Conservation (phyloP, 2,113 vertebrate genomes). For the Carassius auratus region DNA sequence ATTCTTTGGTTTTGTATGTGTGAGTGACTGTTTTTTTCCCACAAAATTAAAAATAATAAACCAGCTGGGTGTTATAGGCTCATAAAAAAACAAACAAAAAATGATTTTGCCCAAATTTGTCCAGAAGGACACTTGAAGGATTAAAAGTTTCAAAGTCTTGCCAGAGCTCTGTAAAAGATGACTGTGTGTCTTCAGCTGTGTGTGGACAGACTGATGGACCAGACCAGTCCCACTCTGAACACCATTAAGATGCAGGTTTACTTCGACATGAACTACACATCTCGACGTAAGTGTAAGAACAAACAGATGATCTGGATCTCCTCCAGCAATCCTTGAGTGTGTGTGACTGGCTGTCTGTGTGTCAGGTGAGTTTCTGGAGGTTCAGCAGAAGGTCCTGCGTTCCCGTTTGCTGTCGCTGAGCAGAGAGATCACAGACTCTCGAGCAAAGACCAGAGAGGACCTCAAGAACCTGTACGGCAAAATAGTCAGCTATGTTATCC, state of each 20-base stretch:
- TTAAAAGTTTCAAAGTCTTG: no score
- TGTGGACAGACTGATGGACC: conserved; percentile 80
- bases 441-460: conserved; percentile 72
- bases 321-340: neutral
- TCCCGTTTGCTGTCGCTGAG: conserved; percentile 74
- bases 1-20: no score
- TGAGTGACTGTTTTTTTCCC: no score
- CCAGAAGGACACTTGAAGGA: no score
- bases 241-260: conserved; percentile 97
- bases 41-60: no score
- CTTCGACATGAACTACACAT: conserved; percentile 89
- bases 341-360: neutral
- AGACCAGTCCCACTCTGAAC: conserved; percentile 82
- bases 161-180: no score
- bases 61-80: no score
- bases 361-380: conserved; percentile 82
- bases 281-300: conserved; percentile 77
- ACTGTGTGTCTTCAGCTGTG: conserved; percentile 77
- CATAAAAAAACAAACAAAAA: no score
- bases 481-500: conserved; percentile 80
- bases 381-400: conserved; percentile 77
- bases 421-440: conserved; percentile 82
- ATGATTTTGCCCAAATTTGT: no score
- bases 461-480: conserved; percentile 78
- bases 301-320: neutral